These are phyloP conservation scores for Subanguina moxae DNA, from an alignment of 1,140 invertebrate species.

Conservation along the genomic window DNA sequence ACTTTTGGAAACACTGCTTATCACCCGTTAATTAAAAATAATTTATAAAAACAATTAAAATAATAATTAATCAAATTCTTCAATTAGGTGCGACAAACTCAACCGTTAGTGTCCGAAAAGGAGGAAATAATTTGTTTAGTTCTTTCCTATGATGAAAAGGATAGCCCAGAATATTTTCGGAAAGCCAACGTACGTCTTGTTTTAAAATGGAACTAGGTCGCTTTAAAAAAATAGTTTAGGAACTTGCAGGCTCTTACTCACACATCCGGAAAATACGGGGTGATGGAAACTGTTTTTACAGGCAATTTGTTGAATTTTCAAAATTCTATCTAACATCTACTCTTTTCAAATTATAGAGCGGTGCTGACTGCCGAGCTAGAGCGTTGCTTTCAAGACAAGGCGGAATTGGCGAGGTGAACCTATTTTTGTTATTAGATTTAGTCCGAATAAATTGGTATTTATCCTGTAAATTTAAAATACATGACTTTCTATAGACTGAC, in stretches of 20 bases:
- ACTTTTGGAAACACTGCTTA: no score
- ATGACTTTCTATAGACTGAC: slow-evolving; percentile 26
- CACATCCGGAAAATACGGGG: slow-evolving; percentile 48
- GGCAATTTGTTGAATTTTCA: not conserved
- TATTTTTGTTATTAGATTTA: not conserved
- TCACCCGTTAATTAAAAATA: no score
- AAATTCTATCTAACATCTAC: no score
- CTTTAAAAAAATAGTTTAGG: slow-evolving; percentile 27
- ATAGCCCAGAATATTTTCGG: slow-evolving; percentile 34
- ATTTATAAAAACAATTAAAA: no score
- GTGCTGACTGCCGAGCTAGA: slow-evolving; percentile 44
- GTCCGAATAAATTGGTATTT: not conserved
- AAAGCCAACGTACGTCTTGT: slow-evolving; percentile 36
- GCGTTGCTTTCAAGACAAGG: slow-evolving; percentile 25
- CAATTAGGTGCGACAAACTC: slow-evolving; percentile 45
- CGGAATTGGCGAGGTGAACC: slow-evolving; percentile 36
- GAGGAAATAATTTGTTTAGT: slow-evolving; percentile 33
- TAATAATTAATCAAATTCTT: slow-evolving; percentile 10
- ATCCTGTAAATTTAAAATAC: not conserved
- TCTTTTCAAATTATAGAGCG: slow-evolving; percentile 15
- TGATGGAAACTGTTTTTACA: slow-evolving; percentile 51
- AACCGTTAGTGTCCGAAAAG: slow-evolving; percentile 39
- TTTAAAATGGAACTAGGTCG: not conserved
- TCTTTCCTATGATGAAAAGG: slow-evolving; percentile 27
- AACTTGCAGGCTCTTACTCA: slow-evolving; percentile 33